Base-by-base conservation (phyloP, 2,797 vertebrate genomes). In the Cossypha niveicapilla region DNA sequence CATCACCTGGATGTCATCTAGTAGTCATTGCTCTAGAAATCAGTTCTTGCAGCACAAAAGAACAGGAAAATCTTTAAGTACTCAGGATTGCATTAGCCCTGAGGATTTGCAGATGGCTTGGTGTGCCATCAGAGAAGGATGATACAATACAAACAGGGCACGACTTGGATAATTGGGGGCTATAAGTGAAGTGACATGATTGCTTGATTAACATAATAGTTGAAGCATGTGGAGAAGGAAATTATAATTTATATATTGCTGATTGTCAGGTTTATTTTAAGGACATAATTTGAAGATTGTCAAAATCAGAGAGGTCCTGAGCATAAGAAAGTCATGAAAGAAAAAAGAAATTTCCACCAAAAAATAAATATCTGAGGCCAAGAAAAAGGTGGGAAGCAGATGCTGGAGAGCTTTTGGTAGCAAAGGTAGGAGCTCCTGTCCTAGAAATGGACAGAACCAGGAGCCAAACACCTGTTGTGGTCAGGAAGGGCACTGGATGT, bases 151-250 rank as follows among this genome's bases (percentile, higher is more conserved):
- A 96, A 93, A 93, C 94, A 96, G 92, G 86, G 88, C 93, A 96
- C 68, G 78, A 95, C 90, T 94, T 70, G 90, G 89, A 27, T 96
- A 96, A 96, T 83, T 86, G 88, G 30, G 81, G 93, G 92, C 95
- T 94, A 92, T 93, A 91, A 86, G 91, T 87, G 90, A 97, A 94
- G 80, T 75, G 83, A 79, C n/a, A 79, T 89, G 95, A 96, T 97
- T 96, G 88, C 95, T 93, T 97, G 92, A 96, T 97, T 97, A 90
- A 96, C 81, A 94, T 96, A 97, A 96, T 96, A 92, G 94, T 94
- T 83, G 86, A 85, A 92, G 76, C 94, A 93, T 92, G 96, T 81
- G 91, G 94, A 90, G 94, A 95, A 92, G 95, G 93, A 97, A 96
- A 96, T 97, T 85, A 90, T 88, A 71, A 94, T 90, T 96, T 93